A percentile compares a stretch with the other conserved stretches of the same genome.
phyloP scores from a whole-genome alignment of 2,113 vertebrate genomes.

The Sinocyclocheilus anshuiensis region DNA sequence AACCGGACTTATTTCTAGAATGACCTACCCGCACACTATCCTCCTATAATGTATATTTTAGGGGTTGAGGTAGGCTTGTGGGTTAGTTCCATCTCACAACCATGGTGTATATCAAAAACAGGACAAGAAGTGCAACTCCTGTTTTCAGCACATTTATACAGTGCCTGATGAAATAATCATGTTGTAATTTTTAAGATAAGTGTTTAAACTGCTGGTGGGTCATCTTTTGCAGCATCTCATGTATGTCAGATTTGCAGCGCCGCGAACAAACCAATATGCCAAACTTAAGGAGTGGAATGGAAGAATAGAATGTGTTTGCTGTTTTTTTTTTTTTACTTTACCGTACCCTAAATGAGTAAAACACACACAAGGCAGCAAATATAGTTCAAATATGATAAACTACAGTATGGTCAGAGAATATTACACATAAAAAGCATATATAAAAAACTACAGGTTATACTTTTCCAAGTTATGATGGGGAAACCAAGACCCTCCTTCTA shows the following conservation, averaged over 20 bases:
- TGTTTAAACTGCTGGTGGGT: too few relatives aligned
- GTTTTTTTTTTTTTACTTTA: background rate
- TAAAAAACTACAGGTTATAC: background rate
- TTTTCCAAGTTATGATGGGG: background rate
- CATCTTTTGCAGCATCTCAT: background rate
- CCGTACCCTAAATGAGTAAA: background rate
- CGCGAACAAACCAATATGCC: background rate
- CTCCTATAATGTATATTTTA: background rate
- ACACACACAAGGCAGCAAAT: background rate
- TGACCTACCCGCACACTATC: background rate
- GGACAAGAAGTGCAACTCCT: background rate
- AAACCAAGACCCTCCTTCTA: background rate
- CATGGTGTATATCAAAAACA: background rate
- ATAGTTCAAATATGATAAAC: background rate
- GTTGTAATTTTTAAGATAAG: background rate
- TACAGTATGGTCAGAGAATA: background rate
- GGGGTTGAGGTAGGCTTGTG: background rate
- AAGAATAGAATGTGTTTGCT: background rate
- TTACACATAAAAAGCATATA: background rate
- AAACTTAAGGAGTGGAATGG: background rate
- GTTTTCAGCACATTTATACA: background rate
- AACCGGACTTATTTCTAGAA: background rate
- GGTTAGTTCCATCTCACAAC: background rate
- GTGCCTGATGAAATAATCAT: background rate
- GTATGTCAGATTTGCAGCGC: background rate